Evolutionary conservation across 1,140 invertebrate genomes (phyloP).

Genomic region (Dermatophagoides farinae): DNA sequence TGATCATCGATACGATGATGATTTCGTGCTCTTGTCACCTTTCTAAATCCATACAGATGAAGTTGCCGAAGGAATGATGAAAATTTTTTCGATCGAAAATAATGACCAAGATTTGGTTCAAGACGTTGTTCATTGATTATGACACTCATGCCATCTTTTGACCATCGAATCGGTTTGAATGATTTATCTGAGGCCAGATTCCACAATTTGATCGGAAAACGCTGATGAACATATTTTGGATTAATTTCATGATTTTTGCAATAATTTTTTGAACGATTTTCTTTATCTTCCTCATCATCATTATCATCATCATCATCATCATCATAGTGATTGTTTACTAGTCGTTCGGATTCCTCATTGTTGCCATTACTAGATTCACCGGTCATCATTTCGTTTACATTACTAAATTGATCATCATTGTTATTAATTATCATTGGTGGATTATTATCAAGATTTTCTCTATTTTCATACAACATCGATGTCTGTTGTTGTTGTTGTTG

Average conservation of each 20-base stretch:
- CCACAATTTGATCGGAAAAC: constrained; percentile 11
- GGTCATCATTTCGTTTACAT: background rate
- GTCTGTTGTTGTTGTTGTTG: too few relatives aligned
- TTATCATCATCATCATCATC: background rate
- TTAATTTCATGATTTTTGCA: background rate
- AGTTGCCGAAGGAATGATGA: constrained; percentile 6
- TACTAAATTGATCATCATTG: too few relatives aligned
- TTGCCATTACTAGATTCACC: background rate
- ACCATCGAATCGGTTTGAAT: background rate
- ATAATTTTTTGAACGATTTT: background rate
- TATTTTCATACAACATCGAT: too few relatives aligned
- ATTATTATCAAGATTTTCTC: too few relatives aligned
- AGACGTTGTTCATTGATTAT: background rate
- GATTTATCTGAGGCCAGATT: background rate
- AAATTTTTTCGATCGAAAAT: constrained; percentile 9
- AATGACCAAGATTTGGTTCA: background rate
- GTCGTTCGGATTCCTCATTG: background rate
- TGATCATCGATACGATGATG: background rate
- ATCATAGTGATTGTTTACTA: background rate
- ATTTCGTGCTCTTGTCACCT: background rate
- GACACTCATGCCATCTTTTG: constrained; percentile 5
- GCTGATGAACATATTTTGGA: background rate
- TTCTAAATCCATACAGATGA: constrained; percentile 12
- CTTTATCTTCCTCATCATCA: background rate
- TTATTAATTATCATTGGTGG: too few relatives aligned